phyloP scores from a whole-genome alignment of 2,113 vertebrate species.

The Sphyrna mokarran region DNA sequence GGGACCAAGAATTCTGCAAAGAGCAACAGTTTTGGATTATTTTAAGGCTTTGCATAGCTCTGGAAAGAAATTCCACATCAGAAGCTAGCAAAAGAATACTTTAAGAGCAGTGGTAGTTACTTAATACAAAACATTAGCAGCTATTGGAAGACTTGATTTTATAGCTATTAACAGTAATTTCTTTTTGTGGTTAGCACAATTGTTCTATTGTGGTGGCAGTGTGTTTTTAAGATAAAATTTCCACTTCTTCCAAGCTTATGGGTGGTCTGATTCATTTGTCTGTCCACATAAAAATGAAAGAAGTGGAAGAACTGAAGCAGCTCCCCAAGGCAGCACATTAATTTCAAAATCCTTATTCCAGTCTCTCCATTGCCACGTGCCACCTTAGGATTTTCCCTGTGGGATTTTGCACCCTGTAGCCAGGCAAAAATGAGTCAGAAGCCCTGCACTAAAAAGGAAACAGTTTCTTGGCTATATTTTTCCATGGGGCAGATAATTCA shows the following conservation, averaged over 20 bases:
- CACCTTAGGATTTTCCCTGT: not conserved
- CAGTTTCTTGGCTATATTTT: not conserved
- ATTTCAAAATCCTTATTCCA: constrained; percentile 8
- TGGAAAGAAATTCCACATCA: not conserved
- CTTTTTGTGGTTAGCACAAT: constrained; percentile 13
- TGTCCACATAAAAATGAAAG: constrained; percentile 5
- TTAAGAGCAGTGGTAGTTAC: not conserved
- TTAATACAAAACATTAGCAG: not conserved
- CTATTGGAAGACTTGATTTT: constrained; percentile 9
- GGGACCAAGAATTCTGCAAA: not conserved
- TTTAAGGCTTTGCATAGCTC: not conserved
- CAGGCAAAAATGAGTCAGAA: not conserved
- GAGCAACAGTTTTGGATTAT: constrained; percentile 11
- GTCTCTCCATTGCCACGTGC: not conserved
- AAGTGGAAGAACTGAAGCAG: not conserved
- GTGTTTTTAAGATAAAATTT: constrained; percentile 8
- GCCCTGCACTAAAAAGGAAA: not conserved
- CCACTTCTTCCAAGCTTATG: not conserved
- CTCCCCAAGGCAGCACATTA: not conserved
- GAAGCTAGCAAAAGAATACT: not conserved
- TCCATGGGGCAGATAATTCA: not conserved
- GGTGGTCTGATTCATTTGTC: constrained; percentile 22
- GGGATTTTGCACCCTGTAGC: not conserved
- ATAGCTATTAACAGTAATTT: not conserved
- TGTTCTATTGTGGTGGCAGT: not conserved